Percentiles rank a stretch among this genome's conserved stretches.
Evolutionary conservation across 2,113 vertebrate species (phyloP).

Genomic region (Sialia sialis): DNA sequence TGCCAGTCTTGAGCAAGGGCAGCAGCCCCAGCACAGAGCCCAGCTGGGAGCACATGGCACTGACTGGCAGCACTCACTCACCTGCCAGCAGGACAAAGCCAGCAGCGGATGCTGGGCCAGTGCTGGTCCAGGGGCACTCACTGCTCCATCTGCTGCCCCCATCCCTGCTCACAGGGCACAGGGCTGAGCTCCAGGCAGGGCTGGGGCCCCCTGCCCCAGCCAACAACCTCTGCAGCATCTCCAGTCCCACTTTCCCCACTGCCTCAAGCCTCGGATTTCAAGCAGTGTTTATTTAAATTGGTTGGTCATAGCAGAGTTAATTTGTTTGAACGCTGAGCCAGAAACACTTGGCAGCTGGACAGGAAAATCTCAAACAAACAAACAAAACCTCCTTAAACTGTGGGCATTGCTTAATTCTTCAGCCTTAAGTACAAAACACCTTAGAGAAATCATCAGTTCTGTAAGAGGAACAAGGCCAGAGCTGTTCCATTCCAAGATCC

Average conservation of each 20-base stretch:
- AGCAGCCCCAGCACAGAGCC: neutral
- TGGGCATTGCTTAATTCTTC: neutral
- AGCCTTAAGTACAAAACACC: neutral
- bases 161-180: neutral
- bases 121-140: rapidly evolving
- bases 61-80: neutral
- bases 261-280: neutral
- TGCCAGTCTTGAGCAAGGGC: neutral
- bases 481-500: neutral
- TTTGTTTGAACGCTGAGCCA: conserved; percentile 13
- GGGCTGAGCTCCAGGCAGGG: neutral
- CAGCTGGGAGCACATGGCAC: neutral
- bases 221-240: rapidly evolving
- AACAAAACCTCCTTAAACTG: neutral
- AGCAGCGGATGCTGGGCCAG: neutral
- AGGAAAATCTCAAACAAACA: conserved; percentile 28
- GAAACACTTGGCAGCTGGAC: neutral
- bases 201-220: neutral
- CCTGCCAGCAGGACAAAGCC: neutral
- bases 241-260: neutral
- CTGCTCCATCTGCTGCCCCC: neutral
- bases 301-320: neutral
- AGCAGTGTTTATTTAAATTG: neutral
- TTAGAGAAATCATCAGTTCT: neutral
- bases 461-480: neutral